Conservation (phyloP, 2,888 invertebrate species). For the Mythimna pallens region DNA sequence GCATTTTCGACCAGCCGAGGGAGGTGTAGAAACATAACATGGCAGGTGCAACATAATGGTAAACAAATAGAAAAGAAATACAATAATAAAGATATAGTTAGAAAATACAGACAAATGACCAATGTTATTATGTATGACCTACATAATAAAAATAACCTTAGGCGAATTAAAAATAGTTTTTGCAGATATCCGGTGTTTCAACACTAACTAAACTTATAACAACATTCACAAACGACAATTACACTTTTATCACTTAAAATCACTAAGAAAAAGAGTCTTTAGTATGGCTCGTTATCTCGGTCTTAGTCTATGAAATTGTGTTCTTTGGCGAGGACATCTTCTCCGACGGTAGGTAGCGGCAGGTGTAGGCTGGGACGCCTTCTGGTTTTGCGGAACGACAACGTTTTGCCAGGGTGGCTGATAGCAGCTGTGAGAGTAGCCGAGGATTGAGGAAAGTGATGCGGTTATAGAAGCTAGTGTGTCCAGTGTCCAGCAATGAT, state of each 20-base stretch:
- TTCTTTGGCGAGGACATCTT: background rate
- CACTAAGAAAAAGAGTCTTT: conserved; percentile 15
- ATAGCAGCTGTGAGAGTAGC: background rate
- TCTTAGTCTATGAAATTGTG: background rate
- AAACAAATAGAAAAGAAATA: background rate
- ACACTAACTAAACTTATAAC: background rate
- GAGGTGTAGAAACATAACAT: no score
- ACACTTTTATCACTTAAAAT: background rate
- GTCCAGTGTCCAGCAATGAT: background rate
- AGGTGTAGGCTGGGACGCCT: no score
- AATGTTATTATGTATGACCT: no score
- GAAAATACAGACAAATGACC: no score
- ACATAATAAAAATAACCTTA: background rate
- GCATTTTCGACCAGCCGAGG: no score
- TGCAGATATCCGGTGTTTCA: background rate
- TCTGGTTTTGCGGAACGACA: background rate
- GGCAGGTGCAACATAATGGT: no score
- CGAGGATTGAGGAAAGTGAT: background rate
- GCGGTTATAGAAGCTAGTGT: background rate
- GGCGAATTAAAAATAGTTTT: background rate
- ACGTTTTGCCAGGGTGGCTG: background rate
- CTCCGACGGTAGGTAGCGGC: background rate
- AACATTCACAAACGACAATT: background rate
- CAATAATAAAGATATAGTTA: background rate
- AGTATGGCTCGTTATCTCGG: background rate